Base-by-base conservation (phyloP, 2,888 invertebrate species). In the Phengaris alcon region DNA sequence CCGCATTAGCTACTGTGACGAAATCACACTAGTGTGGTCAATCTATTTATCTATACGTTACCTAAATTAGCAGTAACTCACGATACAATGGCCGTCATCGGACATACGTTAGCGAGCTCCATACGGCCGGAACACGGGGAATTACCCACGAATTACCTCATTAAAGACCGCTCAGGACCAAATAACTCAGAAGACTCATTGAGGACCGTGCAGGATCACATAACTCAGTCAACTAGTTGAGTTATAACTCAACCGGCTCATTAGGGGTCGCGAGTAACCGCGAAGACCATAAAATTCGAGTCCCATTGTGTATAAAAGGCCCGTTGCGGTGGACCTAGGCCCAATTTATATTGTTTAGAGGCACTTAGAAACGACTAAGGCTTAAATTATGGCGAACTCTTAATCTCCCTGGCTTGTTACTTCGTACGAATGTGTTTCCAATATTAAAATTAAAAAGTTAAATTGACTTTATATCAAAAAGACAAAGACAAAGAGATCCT, bases 61-160 rank as follows among this genome's bases (percentile, higher is more conserved):
- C 54, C 72, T 72, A 72, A 72, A 72, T 72, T 72, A 52, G 54
- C 72, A 72, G 7, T 72, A 52, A 72, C 52, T 72, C 72, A 72
- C 54, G 22, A 72, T 54, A 72, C 72, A 72, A 72, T 72, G 54
- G 52, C 7, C 52, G 52, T 54, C 72, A 72, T 72, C 52, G 72
- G 70, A 70, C 52, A 70, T 70, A 35, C 72, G 72, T 70, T 70
- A 70, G 70, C 13, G 12, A n/a, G 52, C 35, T 69, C 54, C 54
- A 35, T 72, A 48, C 72, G 72, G 54, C 72, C 72, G 54, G 44
- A 72, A 72, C 72, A 51, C 15, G 52, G 51, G 5, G 70, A 72
- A 72, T 54, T 52, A 22, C 54, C 72, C 35, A 9, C 59, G 35
- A 64, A 64, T 35, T 6, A 64, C 64, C 52, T 52, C 64, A 64